phyloP scores from a whole-genome alignment of 2,888 invertebrate genomes.

The Acleris sparsana region DNA sequence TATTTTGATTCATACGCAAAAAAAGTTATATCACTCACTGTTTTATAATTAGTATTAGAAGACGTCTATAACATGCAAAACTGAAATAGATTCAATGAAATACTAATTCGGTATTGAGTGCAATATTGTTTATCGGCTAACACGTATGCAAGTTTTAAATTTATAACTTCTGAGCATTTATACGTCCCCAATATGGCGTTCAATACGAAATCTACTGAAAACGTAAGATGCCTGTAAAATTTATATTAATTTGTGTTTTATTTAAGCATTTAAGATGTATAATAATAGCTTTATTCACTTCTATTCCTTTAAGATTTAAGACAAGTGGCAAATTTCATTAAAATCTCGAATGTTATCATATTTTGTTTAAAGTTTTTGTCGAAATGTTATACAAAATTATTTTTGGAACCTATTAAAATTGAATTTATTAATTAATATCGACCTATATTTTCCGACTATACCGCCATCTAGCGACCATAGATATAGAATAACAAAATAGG shows the following conservation, averaged over 20 bases:
- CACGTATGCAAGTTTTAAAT: neutral
- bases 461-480: constrained; percentile 59
- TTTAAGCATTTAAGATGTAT: neutral
- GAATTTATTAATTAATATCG: constrained; percentile 13
- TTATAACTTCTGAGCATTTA: constrained; percentile 5
- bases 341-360: neutral
- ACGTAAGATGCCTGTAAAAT: constrained; percentile 24
- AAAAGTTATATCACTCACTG: constrained; percentile 29
- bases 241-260: constrained; percentile 2
- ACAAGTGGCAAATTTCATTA: neutral
- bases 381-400: neutral
- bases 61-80: constrained; percentile 18
- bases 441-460: constrained; percentile 17
- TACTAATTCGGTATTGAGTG: constrained; percentile 8
- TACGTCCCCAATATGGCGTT: constrained; percentile 20
- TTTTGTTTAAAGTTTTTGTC: neutral
- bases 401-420: constrained; percentile 4
- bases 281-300: neutral
- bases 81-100: constrained; percentile 24
- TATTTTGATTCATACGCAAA: constrained; percentile 12
- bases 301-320: no score
- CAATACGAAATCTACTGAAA: constrained; percentile 22
- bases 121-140: constrained; percentile 17
- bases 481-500: constrained; percentile 45
- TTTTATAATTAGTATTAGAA: constrained; percentile 33